Base-by-base conservation (phyloP, 2,888 invertebrate species). In the Charanyca ferruginea region DNA sequence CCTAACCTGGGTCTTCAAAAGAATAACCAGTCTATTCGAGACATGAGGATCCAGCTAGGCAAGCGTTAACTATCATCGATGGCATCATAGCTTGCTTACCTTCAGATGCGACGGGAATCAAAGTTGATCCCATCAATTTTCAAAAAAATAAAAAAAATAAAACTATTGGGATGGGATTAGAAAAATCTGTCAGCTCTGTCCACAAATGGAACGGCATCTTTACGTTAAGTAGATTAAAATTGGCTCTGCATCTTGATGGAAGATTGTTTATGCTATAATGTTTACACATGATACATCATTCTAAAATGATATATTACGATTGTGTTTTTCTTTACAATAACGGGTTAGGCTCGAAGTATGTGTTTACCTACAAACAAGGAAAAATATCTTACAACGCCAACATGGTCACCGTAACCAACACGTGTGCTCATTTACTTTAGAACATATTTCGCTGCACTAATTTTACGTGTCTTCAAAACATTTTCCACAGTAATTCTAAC, bases 381-480 rank as follows among this genome's bases (percentile, higher is more conserved):
- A 3, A 23, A 28, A 13, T 4, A 4, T 28, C 16, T 22, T 32
- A 9, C 45, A 8, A 32, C 0, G 7, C 25, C 25, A 60, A 9
- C 20, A 59, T 75, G 8, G 69, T 51, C 61, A 69, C 41, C 55
- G 54, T 59, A 58, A 44, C 8, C 35, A 52, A 71, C 78, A 78
- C 76, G 73, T 78, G 76, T 66, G 55, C 60, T 58, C 69, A 79
- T 60, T 64, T 72, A 71, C 66, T 75, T 77, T 64, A 20, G 76
- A 80, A 72, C 70, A 75, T 75, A 80, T 71, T 78, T 71, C 35
- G 32, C 69, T 66, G 76, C 69, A 73, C 79, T 76, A 73, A 80
- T 76, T 76, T 83, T 55, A 71, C 51, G 54, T 71, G 54, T 66
- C 52, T 59, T 48, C 45, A 8, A 16, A 22, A 20, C 22, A 23